Evolutionary conservation across 2,113 vertebrate genomes (phyloP).

Genomic region (Thinocorus orbignyianus): DNA sequence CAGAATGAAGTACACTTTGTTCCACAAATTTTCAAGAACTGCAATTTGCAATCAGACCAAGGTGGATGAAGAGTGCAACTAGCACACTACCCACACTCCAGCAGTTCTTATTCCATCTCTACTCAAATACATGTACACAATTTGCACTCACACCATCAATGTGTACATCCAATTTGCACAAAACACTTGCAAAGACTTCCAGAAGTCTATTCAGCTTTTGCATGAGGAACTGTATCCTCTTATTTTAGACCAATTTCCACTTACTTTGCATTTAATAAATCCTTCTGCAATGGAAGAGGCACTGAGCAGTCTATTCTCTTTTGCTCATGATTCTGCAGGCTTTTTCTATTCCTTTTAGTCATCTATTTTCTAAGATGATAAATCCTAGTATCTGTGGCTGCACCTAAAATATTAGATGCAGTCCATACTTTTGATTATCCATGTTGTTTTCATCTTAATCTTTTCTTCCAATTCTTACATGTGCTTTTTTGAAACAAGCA

Average conservation of each 20-base stretch:
- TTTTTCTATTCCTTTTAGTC: neutral
- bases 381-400: neutral
- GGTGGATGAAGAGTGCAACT: neutral
- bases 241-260: neutral
- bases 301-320: neutral
- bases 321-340: neutral
- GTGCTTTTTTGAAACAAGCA: neutral
- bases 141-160: neutral
- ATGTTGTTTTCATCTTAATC: neutral
- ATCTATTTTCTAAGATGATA: neutral
- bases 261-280: neutral
- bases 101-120: neutral
- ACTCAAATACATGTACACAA: neutral
- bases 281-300: neutral
- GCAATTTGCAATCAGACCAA: neutral
- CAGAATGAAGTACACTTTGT: neutral
- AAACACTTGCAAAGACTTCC: neutral
- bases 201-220: neutral
- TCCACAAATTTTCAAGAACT: neutral
- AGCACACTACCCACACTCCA: neutral
- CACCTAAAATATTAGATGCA: neutral
- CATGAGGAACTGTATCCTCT: neutral
- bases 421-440: neutral
- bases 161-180: neutral
- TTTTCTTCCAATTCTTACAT: neutral